These are phyloP conservation scores for Carcinoscorpius rotundicauda DNA, from an alignment of 1,140 invertebrate species.

Conservation along the genomic window DNA sequence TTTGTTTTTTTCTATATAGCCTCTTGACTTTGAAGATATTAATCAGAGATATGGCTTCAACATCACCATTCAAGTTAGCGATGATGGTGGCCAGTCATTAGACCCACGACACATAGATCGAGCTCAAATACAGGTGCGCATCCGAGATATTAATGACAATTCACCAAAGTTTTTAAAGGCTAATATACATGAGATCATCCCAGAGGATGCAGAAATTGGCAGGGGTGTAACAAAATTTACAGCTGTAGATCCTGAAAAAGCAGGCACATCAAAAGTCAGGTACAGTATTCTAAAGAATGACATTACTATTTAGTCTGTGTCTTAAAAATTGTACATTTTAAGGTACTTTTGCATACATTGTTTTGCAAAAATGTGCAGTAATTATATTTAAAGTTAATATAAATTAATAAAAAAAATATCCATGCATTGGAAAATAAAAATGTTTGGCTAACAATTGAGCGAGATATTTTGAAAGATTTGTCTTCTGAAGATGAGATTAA, in stretches of 20 bases:
- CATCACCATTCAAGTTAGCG: constrained; percentile 34
- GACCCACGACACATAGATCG: constrained; percentile 92
- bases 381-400: no score
- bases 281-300: neutral
- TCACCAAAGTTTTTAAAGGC: constrained; percentile 83
- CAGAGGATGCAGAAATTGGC: constrained; percentile 78
- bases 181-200: constrained; percentile 83
- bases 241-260: constrained; percentile 84
- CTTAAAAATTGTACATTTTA: no score
- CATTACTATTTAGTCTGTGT: no score
- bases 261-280: constrained; percentile 29
- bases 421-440: no score
- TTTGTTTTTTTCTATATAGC: constrained; percentile 22
- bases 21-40: constrained; percentile 34
- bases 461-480: no score
- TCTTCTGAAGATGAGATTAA: no score
- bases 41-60: constrained; percentile 33
- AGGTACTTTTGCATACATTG: no score
- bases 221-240: constrained; percentile 84
- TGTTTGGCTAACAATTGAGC: no score
- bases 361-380: no score
- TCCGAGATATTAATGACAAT: constrained; percentile 90
- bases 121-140: constrained; percentile 75
- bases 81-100: constrained; percentile 76
- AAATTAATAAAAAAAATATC: no score